These are phyloP conservation scores for Alloplasta piceator DNA, from an alignment of 2,888 invertebrate species.

Conservation along the genomic window DNA sequence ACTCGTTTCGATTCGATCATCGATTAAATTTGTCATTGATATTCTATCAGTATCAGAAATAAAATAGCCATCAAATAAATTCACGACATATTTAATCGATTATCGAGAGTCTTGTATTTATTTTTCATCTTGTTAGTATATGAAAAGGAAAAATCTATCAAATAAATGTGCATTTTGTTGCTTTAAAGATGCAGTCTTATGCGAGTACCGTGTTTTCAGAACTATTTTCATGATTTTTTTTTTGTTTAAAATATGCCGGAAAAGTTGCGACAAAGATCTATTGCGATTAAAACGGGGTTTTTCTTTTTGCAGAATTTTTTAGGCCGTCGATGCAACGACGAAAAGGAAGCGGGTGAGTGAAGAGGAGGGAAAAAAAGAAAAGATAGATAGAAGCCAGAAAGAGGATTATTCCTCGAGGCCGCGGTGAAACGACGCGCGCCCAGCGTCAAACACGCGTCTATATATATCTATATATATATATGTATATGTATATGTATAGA, in stretches of 20 bases:
- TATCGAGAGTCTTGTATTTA: too few relatives aligned
- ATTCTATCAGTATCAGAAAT: too few relatives aligned
- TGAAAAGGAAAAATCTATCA: too few relatives aligned
- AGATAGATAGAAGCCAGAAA: conserved; percentile 71
- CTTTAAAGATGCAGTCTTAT: too few relatives aligned
- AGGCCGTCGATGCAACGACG: conserved; percentile 24
- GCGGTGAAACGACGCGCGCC: conserved; percentile 68
- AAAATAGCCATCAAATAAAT: background rate
- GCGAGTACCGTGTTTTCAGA: too few relatives aligned
- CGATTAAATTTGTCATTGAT: background rate
- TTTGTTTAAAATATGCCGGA: too few relatives aligned
- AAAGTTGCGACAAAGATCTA: too few relatives aligned
- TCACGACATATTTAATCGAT: too few relatives aligned
- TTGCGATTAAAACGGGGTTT: background rate
- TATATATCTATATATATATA: background rate
- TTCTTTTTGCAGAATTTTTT: background rate
- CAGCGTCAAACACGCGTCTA: conserved; percentile 61
- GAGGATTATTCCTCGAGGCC: conserved; percentile 77
- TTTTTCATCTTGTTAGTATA: too few relatives aligned
- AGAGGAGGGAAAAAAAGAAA: conserved; percentile 64
- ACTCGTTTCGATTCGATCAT: conserved; percentile 12
- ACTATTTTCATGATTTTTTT: too few relatives aligned
- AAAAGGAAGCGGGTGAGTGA: conserved; percentile 43
- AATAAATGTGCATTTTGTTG: too few relatives aligned
- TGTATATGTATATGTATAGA: conserved; percentile 32